Evolutionary conservation across 2,113 vertebrate genomes (phyloP).

Genomic region (Lagopus muta): DNA sequence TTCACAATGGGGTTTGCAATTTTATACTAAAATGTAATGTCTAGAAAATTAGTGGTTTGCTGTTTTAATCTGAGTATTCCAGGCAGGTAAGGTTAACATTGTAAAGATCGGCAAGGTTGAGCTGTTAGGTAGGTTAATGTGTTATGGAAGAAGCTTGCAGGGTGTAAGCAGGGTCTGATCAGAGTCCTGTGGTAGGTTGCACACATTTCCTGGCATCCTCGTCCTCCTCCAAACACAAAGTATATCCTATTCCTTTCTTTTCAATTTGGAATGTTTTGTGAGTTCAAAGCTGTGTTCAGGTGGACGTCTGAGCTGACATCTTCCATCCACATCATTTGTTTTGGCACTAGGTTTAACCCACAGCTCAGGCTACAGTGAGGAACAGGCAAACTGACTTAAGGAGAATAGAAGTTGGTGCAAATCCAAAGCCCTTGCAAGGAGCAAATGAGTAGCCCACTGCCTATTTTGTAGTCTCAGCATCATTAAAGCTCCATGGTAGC

Average conservation of each 20-base stretch:
- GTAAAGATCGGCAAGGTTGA: background rate
- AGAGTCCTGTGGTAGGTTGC: background rate
- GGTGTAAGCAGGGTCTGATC: background rate
- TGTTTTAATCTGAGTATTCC: background rate
- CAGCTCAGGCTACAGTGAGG: background rate
- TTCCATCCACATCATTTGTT: background rate
- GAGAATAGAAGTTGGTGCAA: background rate
- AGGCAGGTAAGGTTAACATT: background rate
- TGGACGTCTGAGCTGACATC: background rate
- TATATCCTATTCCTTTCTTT: background rate
- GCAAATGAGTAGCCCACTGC: background rate
- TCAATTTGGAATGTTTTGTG: background rate
- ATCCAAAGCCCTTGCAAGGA: background rate
- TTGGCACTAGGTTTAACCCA: background rate
- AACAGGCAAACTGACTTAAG: rapidly evolving
- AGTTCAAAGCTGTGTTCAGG: background rate
- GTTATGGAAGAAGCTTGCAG: background rate
- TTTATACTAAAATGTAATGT: slow-evolving; percentile 36
- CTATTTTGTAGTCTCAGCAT: background rate
- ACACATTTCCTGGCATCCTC: background rate
- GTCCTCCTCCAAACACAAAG: rapidly evolving
- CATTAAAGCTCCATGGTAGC: background rate
- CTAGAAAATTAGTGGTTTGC: slow-evolving; percentile 25
- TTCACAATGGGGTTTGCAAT: slow-evolving; percentile 20
- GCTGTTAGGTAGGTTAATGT: background rate